Evolutionary conservation across 1,140 invertebrate species (phyloP), one percentile per base, ranked within the genome.

Genomic region (Phenacoccus solenopsis): DNA sequence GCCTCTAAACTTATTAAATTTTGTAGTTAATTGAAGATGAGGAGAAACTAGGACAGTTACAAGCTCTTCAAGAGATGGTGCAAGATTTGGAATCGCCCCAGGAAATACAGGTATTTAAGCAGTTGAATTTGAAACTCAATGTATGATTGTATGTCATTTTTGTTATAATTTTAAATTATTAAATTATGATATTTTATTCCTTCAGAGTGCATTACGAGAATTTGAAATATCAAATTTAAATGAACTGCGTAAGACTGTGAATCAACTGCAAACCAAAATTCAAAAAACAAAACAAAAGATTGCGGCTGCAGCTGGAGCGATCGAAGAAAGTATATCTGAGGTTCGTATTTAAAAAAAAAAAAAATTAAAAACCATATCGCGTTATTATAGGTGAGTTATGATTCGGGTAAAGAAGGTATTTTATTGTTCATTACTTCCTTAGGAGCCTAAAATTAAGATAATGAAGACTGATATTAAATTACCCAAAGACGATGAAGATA

Each of bases 211-310:
- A 0, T 74, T 89, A 49, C 78, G 81, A 25, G 82, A 85, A 71
- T 82, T 86, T 70, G 82, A 83, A 69, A 80, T 87, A 35, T 80
- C 80, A n/a, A 82, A 77, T 68, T 75, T 82, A 27, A 80, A 83
- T 69, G 87, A 88, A 72, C 80, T 90, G 5, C 82, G 88, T 77
- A 88, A 88, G 77, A 87, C 88, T 76, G 91, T 95, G 61, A 81
- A 84, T 28, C 85, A 86, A 71, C 77, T 94, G 1, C 87, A 89
- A 72, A 78, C 80, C 7, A 87, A 88, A 74, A 89, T 96, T 74
- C 90, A 93, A 75, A 86, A 87, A 77, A 89, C 85, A 0, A 87
- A 86, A 74, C 87, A 88, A 74, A 90, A 91, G 77, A 91, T 92
- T 67, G 81, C 86, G 7, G 86, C 87, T 1, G 84, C 84, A 74